Base-by-base conservation (phyloP, 2,113 vertebrate genomes). In the Phocoena phocoena region DNA sequence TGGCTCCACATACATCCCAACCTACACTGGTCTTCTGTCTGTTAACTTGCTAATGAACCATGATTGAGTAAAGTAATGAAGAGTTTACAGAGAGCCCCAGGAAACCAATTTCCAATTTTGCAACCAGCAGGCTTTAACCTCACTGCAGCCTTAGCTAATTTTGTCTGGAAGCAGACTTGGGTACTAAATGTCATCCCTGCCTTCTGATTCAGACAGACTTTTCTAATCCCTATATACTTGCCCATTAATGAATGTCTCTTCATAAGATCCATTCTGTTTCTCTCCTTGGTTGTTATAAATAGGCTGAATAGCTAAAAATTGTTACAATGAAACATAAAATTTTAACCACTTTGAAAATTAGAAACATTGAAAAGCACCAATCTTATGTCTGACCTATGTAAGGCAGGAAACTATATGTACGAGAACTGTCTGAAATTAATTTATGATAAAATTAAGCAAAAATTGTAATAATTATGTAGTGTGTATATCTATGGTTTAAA, bases 21-120 rank as follows among this genome's bases (percentile, higher is more conserved):
- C 0, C 94, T 98, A 97, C 96, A 98, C 95, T 93, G 97, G 98
- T 99, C 99, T 98, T 98, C 98, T 99, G 99, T 99, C 99, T 99
- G 99, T 99, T 99, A 99, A 99, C 99, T 98, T 98, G 96, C 98
- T 99, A 99, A 99, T 99, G 99, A 99, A 99, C 98, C 98, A 98
- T 99, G 98, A 98, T 99, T 99, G 97, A 97, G 97, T 98, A 98
- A 99, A 99, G 99, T 99, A 99, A 99, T 99, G 99, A 99, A 98
- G 98, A 99, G 99, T 99, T 99, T 99, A 99, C 99, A 99, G 98
- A 98, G 98, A 99, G 99, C 99, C 99, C 98, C 98, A 98, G 99
- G 99, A 99, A 99, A 98, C 98, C 98, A 98, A 98, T 98, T 98
- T 99, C 98, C 98, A 99, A 98, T 99, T 99, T 99, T 99, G 99